A percentile compares a stretch with the other conserved stretches of the same genome.
Evolutionary conservation across 2,113 vertebrate genomes (phyloP).

Genomic region (Solenodon paradoxus): DNA sequence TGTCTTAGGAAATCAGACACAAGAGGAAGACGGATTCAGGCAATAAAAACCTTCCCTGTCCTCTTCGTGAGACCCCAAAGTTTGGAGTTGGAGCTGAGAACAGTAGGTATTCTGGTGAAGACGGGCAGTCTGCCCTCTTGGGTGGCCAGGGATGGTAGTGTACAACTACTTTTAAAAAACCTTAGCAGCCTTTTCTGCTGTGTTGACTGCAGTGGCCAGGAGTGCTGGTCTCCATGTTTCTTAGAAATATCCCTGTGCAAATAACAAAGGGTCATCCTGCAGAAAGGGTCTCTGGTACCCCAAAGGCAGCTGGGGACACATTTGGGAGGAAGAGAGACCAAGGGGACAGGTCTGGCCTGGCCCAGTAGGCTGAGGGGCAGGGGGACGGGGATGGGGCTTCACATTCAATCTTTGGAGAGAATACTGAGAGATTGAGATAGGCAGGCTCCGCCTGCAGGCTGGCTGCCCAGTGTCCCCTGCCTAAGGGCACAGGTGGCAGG

Average conservation of each 20-base stretch:
- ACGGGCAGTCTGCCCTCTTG: neutral
- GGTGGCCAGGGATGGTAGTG: constrained; percentile 44
- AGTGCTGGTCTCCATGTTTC: constrained; percentile 58
- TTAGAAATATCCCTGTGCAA: constrained; percentile 66
- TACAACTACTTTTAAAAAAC: constrained; percentile 54
- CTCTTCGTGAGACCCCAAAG: neutral
- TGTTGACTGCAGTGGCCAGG: constrained; percentile 61
- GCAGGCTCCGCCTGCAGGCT: constrained; percentile 51
- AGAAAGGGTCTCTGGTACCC: constrained; percentile 27
- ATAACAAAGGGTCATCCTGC: constrained; percentile 50
- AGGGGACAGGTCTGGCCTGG: constrained; percentile 69
- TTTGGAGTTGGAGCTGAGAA: constrained; percentile 39
- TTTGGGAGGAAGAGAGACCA: constrained; percentile 12
- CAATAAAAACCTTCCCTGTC: constrained; percentile 25
- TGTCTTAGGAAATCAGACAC: constrained; percentile 27
- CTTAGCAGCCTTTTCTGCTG: constrained; percentile 68
- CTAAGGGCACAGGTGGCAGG: neutral
- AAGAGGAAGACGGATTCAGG: neutral
- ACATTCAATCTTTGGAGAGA: constrained; percentile 77
- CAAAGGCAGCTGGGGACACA: constrained; percentile 60
- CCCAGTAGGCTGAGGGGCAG: constrained; percentile 75
- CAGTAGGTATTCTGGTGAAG: neutral
- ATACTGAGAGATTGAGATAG: constrained; percentile 69
- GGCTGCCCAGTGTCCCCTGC: constrained; percentile 32
- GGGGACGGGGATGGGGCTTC: constrained; percentile 55